Evolutionary conservation across 2,888 invertebrate genomes (phyloP).

Genomic region (Noctua fimbriata): DNA sequence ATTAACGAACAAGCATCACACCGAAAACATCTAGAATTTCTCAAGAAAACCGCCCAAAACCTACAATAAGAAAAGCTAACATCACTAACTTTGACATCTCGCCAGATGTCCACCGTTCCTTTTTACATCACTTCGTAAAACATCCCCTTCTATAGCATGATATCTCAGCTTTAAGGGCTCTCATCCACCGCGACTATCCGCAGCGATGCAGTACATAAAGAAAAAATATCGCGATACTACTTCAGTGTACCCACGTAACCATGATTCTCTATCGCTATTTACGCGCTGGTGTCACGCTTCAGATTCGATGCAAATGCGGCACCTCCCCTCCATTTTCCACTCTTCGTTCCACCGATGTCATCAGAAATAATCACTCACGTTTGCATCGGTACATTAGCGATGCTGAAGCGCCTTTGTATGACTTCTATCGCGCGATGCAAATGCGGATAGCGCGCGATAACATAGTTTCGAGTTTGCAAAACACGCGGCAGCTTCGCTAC

Average conservation of each 20-base stretch:
- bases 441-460: background rate
- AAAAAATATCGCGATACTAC: background rate
- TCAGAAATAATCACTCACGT: background rate
- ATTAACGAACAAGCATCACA: conserved; percentile 21
- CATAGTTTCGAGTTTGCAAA: background rate
- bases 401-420: background rate
- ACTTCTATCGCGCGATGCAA: background rate
- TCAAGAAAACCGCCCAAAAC: conserved; percentile 14
- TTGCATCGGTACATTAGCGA: background rate
- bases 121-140: conserved; percentile 58
- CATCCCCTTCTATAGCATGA: conserved; percentile 19
- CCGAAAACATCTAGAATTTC: conserved; percentile 1
- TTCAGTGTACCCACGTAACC: background rate
- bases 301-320: background rate
- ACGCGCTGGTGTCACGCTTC: background rate
- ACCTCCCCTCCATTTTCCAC: background rate
- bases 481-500: background rate
- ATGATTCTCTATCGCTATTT: background rate
- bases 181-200: background rate
- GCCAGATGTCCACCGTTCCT: conserved; percentile 55
- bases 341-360: background rate
- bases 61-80: conserved; percentile 44
- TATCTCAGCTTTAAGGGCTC: conserved; percentile 24
- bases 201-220: background rate
- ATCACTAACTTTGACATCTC: conserved; percentile 54